Conservation (phyloP, 2,888 invertebrate genomes). For the Leucania comma region DNA sequence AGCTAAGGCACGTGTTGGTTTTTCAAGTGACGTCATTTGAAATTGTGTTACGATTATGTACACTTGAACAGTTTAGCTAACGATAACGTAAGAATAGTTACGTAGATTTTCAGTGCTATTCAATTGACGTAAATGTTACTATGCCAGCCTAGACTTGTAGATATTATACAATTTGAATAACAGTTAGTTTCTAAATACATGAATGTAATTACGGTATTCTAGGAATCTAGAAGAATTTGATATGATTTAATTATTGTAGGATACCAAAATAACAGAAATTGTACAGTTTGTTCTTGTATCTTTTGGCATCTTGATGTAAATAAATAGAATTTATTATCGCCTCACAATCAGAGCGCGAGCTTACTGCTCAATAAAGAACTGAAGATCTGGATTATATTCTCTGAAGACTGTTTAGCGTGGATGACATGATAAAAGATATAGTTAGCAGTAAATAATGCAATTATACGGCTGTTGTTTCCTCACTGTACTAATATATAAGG, state of each 20-base stretch:
- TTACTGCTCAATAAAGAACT: background rate
- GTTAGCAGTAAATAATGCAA: background rate
- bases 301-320: slow-evolving; percentile 24
- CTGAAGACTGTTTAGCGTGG: background rate
- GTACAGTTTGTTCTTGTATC: background rate
- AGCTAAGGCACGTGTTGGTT: slow-evolving; percentile 36
- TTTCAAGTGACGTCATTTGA: slow-evolving; percentile 41
- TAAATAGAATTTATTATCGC: slow-evolving; percentile 7
- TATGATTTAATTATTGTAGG: background rate
- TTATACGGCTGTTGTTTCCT: background rate
- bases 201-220: background rate
- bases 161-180: background rate
- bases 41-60: slow-evolving; percentile 17
- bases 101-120: slow-evolving; percentile 4
- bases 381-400: background rate
- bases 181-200: background rate
- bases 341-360: background rate
- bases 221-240: background rate
- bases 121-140: slow-evolving; percentile 15
- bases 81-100: slow-evolving; percentile 22
- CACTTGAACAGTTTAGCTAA: slow-evolving; percentile 7
- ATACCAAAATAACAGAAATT: background rate
- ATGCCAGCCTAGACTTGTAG: background rate
- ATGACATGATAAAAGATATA: background rate
- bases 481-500: background rate